Evolutionary conservation across 1,140 invertebrate genomes (phyloP).

Genomic region (Bombus ignitus): DNA sequence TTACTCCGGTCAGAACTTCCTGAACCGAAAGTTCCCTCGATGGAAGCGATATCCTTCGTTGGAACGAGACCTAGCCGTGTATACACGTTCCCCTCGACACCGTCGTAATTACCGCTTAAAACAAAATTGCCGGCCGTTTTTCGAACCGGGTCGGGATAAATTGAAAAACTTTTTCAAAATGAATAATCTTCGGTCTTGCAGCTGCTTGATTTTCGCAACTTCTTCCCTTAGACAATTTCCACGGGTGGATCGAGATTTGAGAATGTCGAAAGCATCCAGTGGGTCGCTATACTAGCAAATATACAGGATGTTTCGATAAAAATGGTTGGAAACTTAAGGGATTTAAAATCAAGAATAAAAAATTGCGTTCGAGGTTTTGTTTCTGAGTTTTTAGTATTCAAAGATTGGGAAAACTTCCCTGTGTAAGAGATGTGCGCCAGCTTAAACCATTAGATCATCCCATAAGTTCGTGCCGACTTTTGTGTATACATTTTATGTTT

Average conservation of each 20-base stretch:
- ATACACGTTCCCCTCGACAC: neutral
- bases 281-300: too few species aligned
- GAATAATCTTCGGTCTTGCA: neutral
- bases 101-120: slow-evolving; percentile 23
- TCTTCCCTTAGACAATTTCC: neutral
- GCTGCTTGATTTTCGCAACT: neutral
- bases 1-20: slow-evolving; percentile 41
- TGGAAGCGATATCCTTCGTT: slow-evolving; percentile 5
- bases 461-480: too few species aligned
- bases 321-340: too few species aligned
- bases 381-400: too few species aligned
- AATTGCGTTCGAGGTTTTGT: too few species aligned
- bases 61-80: neutral
- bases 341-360: too few species aligned
- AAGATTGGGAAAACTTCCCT: too few species aligned
- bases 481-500: too few species aligned
- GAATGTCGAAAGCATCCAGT: too few species aligned
- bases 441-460: too few species aligned
- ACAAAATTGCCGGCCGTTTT: slow-evolving; percentile 16
- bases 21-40: slow-evolving; percentile 18
- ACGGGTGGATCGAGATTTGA: neutral
- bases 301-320: too few species aligned
- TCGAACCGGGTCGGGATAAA: neutral
- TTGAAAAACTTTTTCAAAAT: slow-evolving; percentile 29
- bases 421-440: too few species aligned